phyloP scores from a whole-genome alignment of 2,888 invertebrate species.

The Adineta ricciae region DNA sequence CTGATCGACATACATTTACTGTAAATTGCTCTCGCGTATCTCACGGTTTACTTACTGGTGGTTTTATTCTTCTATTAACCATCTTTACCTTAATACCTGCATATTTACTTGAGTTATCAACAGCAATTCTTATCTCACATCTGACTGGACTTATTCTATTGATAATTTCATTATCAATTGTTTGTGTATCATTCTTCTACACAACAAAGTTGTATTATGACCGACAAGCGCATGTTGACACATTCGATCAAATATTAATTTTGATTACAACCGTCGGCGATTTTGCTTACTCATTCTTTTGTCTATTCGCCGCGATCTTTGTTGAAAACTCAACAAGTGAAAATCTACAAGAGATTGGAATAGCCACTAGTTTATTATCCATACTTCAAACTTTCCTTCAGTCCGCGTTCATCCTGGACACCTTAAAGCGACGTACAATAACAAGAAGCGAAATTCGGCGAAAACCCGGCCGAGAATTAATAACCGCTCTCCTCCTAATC shows the following conservation, averaged over 20 bases:
- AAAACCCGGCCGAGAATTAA: conserved; percentile 31
- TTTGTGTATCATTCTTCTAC: neutral
- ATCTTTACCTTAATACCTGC: neutral
- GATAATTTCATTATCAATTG: conserved; percentile 5
- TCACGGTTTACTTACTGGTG: conserved; percentile 24
- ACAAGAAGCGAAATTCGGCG: neutral
- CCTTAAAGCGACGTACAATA: conserved; percentile 21
- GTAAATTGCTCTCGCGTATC: conserved; percentile 29
- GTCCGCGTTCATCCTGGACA: conserved; percentile 28
- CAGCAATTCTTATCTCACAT: conserved; percentile 20
- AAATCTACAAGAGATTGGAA: neutral
- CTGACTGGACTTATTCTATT: conserved; percentile 26
- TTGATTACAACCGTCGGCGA: neutral
- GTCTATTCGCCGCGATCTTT: neutral
- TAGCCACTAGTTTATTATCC: neutral
- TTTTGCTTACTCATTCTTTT: conserved; percentile 9
- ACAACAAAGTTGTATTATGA: neutral
- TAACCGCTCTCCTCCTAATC: conserved; percentile 24
- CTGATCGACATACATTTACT: conserved; percentile 22
- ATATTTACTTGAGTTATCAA: neutral
- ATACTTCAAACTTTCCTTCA: conserved; percentile 24
- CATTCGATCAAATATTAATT: neutral
- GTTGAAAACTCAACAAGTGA: neutral
- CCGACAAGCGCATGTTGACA: neutral
- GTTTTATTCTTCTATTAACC: conserved; percentile 19